A percentile compares a stretch with the other conserved stretches of the same genome.
Conservation (phyloP, 2,888 invertebrate genomes). For the Laspeyria flexula region DNA sequence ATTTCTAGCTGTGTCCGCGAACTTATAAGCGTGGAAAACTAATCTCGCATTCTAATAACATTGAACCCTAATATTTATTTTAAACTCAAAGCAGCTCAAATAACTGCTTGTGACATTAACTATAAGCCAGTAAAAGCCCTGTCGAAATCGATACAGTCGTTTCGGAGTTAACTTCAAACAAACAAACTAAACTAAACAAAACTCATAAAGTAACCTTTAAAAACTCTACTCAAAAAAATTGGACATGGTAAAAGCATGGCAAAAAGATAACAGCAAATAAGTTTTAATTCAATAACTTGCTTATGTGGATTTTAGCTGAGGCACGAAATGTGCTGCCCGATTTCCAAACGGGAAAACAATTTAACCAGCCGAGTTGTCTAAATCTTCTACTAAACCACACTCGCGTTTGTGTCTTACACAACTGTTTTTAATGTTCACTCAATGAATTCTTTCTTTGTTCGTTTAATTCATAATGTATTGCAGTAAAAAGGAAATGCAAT, state of each 20-base stretch:
- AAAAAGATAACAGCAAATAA: conserved; percentile 40
- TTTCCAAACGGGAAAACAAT: conserved; percentile 65
- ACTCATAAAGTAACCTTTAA: no score
- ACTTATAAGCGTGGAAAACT: no score
- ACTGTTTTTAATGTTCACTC: conserved; percentile 47
- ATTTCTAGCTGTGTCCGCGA: no score
- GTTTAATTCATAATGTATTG: conserved; percentile 27
- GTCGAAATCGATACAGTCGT: no score
- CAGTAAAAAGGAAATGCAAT: conserved; percentile 13
- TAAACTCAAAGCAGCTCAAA: no score
- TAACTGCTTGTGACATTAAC: no score
- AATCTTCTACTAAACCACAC: conserved; percentile 42
- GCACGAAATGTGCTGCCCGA: conserved; percentile 48
- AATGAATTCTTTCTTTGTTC: conserved; percentile 34
- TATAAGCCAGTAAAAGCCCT: no score
- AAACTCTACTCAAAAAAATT: no score
- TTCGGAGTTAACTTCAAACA: no score
- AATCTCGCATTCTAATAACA: no score
- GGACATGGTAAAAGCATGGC: conserved; percentile 33
- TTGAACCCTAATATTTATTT: no score
- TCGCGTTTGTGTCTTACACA: conserved; percentile 34
- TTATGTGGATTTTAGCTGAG: conserved; percentile 51
- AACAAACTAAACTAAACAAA: no score
- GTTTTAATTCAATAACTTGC: conserved; percentile 63
- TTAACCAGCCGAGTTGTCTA: conserved; percentile 39